These are phyloP conservation scores for Pelagia noctiluca DNA, from an alignment of 30 jellyfish, hydroid and myxozoan species.

Conservation along the genomic window DNA sequence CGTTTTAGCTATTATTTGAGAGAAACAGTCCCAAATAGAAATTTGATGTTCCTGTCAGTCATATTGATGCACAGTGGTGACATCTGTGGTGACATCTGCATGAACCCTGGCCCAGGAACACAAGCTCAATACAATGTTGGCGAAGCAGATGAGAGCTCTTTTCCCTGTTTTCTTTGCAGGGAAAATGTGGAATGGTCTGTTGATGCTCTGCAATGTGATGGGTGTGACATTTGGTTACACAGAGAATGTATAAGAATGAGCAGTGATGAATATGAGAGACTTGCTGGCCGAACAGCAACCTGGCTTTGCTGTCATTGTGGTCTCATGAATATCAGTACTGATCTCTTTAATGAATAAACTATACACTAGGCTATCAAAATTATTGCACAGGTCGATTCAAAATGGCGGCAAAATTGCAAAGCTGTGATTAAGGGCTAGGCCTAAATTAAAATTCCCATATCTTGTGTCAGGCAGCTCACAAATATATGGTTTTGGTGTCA, in stretches of 20 bases:
- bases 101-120: slow-evolving; percentile 1
- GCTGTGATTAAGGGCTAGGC: too few species aligned
- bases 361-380: too few species aligned
- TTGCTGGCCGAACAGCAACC: slow-evolving; percentile 47
- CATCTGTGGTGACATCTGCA: not conserved
- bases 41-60: not conserved
- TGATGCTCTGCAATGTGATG: slow-evolving; percentile 44
- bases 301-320: slow-evolving; percentile 47
- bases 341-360: slow-evolving; percentile 12
- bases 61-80: not conserved
- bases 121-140: not conserved
- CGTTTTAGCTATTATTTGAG: not conserved
- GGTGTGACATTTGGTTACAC: slow-evolving; percentile 46
- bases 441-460: too few species aligned
- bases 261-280: slow-evolving; percentile 46
- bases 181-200: slow-evolving; percentile 20
- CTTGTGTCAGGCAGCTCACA: too few species aligned
- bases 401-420: too few species aligned
- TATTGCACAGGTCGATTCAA: too few species aligned
- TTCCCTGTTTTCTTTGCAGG: slow-evolving; percentile 2
- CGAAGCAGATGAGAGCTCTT: not conserved
- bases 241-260: slow-evolving; percentile 44
- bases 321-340: slow-evolving; percentile 25
- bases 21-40: not conserved
- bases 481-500: too few species aligned